These are phyloP conservation scores for Timandra comae DNA, from an alignment of 2,888 invertebrate genomes.

Conservation along the genomic window DNA sequence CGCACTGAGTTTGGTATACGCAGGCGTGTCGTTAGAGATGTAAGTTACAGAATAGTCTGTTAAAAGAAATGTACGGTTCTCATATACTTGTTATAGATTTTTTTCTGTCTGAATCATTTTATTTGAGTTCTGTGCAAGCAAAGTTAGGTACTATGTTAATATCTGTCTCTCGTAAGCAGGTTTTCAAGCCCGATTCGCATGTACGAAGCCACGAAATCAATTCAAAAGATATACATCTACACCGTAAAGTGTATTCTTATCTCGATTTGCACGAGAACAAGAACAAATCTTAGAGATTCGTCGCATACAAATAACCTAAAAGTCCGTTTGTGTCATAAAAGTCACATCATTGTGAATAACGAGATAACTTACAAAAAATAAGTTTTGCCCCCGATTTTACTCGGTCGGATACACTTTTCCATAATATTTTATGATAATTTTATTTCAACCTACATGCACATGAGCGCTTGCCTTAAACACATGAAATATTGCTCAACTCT, in stretches of 20 bases:
- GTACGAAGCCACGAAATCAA: constrained; percentile 28
- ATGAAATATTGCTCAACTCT: constrained; percentile 25
- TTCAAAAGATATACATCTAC: constrained; percentile 31
- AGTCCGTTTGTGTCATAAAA: constrained; percentile 63
- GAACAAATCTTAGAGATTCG: constrained; percentile 48
- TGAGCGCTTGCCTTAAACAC: constrained; percentile 26
- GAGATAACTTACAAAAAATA: constrained; percentile 64
- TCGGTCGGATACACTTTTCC: constrained; percentile 48
- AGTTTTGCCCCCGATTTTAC: constrained; percentile 47
- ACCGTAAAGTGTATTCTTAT: constrained; percentile 31
- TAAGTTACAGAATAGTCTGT: too few species aligned
- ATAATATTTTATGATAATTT: constrained; percentile 64
- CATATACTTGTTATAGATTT: too few species aligned
- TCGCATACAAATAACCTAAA: constrained; percentile 58
- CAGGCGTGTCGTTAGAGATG: too few species aligned
- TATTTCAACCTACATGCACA: constrained; percentile 49
- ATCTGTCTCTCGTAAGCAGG: too few species aligned
- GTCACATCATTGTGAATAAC: constrained; percentile 67
- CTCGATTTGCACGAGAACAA: constrained; percentile 29
- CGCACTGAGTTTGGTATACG: too few species aligned
- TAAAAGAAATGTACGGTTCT: too few species aligned
- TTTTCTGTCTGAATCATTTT: too few species aligned
- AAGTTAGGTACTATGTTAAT: too few species aligned
- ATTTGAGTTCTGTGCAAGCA: too few species aligned
- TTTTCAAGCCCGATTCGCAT: constrained; percentile 5